Evolutionary conservation across 2,797 vertebrate genomes (phyloP).

Genomic region (Notamacropus eugenii): DNA sequence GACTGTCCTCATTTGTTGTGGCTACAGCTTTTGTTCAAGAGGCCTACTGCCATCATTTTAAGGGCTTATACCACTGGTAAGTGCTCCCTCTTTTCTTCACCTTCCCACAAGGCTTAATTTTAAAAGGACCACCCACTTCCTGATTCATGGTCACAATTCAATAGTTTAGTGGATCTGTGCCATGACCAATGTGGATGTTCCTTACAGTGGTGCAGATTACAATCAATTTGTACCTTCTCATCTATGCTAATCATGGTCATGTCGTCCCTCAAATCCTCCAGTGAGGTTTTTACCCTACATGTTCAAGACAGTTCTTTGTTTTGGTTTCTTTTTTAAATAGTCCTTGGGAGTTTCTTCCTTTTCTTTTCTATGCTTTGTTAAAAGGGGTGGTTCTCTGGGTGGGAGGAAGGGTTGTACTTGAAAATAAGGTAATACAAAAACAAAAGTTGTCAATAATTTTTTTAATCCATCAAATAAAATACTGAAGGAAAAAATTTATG

Average conservation of each 20-base stretch:
- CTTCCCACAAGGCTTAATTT: not conserved
- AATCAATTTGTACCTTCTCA: not conserved
- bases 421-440: not conserved
- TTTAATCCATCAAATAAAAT: not conserved
- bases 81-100: not conserved
- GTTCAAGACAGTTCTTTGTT: not conserved
- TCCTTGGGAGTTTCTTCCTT: not conserved
- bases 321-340: not conserved
- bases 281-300: not conserved
- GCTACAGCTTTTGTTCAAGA: not conserved
- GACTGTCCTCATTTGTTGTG: not conserved
- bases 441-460: not conserved
- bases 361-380: not conserved
- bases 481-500: not conserved
- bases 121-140: not conserved
- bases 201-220: not conserved
- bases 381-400: not conserved
- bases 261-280: not conserved
- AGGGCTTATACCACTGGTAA: not conserved
- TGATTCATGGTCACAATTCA: not conserved
- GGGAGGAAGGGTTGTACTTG: not conserved
- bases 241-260: not conserved
- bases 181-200: not conserved
- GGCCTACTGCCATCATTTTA: not conserved
- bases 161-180: not conserved